phyloP scores from a whole-genome alignment of 30 jellyfish, hydroid and myxozoan genomes.

The Phacellophora camtschatica region DNA sequence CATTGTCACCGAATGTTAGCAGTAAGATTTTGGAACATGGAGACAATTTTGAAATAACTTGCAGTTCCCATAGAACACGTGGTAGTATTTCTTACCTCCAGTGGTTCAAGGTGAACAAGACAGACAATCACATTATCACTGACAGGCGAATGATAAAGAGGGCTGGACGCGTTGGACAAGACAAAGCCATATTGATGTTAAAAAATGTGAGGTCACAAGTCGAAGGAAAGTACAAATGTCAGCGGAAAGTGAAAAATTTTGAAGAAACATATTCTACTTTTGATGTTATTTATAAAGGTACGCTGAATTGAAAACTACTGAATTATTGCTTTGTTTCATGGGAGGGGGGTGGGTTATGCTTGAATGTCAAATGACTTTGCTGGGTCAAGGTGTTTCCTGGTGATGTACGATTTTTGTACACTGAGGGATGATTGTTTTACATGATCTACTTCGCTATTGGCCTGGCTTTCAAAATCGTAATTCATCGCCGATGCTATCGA shows the following conservation, averaged over 20 bases:
- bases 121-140: background rate
- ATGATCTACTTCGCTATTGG: no score
- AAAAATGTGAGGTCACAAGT: constrained; percentile 7
- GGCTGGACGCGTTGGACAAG: background rate
- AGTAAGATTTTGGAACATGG: constrained; percentile 16
- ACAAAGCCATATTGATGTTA: constrained; percentile 14
- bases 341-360: no score
- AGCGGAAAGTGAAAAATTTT: background rate
- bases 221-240: constrained; percentile 42
- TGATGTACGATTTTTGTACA: no score
- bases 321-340: no score
- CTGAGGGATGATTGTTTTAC: no score
- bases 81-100: constrained; percentile 5
- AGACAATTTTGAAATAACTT: background rate
- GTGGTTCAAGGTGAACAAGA: constrained; percentile 30
- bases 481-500: no score
- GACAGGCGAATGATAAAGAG: background rate
- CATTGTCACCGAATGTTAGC: constrained; percentile 19
- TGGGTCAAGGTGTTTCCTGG: no score
- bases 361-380: no score
- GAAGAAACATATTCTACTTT: constrained; percentile 10
- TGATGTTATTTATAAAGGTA: background rate
- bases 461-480: no score
- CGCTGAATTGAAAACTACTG: no score
- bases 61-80: constrained; percentile 27